Evolutionary conservation across 1,140 invertebrate genomes (phyloP), one percentile per base, ranked within the genome.

Genomic region (Myzus persicae): DNA sequence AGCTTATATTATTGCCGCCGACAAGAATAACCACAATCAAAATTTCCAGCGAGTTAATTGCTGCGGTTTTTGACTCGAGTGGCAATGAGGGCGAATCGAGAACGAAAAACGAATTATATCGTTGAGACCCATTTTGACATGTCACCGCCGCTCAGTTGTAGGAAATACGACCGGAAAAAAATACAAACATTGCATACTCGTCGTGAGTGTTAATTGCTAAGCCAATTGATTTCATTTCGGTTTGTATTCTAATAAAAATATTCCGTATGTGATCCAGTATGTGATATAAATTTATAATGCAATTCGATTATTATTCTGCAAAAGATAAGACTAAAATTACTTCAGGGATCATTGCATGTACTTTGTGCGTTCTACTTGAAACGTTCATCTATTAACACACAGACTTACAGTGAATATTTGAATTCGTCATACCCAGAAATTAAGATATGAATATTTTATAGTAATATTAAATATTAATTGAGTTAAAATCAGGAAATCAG

Each of bases 1-100:
- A 36, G 90, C 90, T 92, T 92, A 92, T 91, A 91, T 91, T 92
- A 92, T 92, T 92, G 90, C 36, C 67, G 67, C 36, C 90, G 42
- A 92, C 90, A 82, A 76, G 90, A 48, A 92, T 81, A 82, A 92
- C 90, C 90, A 82, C 90, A 92, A 82, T 92, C 90, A 51, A 82
- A 82, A 92, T 82, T 46, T 82, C 90, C 42, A 46, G 18, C n/a
- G n/a, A 82, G 40, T 92, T 92, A 92, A 92, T 92, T 81, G 76
- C 44, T 92, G 90, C 42, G 76, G 89, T 90, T 90, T 54, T 90
- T 51, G 46, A 89, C 9, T 89, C 87, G 48, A 89, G 46, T 89
- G 46, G 46, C 87, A 24, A 44, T 20, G 87, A 38, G 87, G 31
- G 85, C 42, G 85, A 87, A 31, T n/a, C 11, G 7, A 36, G 44